These are phyloP conservation scores for Schizopygopsis malacanthus DNA, from an alignment of 2,797 vertebrate genomes.

Conservation along the genomic window DNA sequence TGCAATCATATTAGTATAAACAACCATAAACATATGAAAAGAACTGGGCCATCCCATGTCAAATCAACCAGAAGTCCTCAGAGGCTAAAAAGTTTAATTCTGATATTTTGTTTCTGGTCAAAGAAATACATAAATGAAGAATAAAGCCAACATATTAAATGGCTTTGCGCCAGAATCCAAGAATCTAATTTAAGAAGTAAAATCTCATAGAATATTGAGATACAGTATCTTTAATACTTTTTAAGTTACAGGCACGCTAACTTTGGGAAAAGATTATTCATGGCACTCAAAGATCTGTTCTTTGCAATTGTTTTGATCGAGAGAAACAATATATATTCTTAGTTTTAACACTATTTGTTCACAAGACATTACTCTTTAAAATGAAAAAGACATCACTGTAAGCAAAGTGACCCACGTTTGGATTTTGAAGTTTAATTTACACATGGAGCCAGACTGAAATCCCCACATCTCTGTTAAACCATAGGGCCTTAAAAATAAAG, in stretches of 20 bases:
- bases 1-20: not conserved
- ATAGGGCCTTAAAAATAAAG: not conserved
- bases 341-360: not conserved
- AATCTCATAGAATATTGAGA: not conserved
- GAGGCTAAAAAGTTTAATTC: not conserved
- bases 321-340: not conserved
- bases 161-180: not conserved
- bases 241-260: not conserved
- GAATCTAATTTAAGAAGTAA: not conserved
- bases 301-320: not conserved
- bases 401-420: not conserved
- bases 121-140: not conserved
- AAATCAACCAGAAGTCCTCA: conserved; percentile 3
- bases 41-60: not conserved
- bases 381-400: not conserved
- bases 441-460: not conserved
- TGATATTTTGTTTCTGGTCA: not conserved
- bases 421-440: not conserved
- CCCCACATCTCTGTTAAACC: not conserved
- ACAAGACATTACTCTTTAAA: not conserved
- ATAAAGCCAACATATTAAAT: not conserved
- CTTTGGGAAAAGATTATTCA: not conserved
- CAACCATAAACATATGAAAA: not conserved
- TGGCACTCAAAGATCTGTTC: not conserved
- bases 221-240: not conserved